Percentiles rank a stretch among this genome's conserved stretches.
Conservation (phyloP, 2,888 invertebrate species). For the Hypomecis punctinalis region DNA sequence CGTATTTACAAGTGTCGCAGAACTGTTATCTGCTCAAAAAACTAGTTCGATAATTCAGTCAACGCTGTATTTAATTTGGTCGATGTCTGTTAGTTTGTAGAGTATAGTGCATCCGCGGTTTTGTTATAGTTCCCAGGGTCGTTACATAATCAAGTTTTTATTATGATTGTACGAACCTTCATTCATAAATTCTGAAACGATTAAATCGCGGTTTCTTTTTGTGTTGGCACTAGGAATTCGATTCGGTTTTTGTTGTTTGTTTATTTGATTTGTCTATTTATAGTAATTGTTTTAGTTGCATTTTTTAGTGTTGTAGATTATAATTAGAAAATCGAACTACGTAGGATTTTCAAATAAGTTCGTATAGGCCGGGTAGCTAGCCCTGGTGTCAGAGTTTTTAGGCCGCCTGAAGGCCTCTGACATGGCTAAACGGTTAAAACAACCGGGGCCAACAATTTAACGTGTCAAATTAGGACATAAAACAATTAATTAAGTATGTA, state of each 20-base stretch:
- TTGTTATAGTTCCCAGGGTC: slow-evolving; percentile 35
- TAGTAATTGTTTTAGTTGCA: neutral
- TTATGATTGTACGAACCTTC: slow-evolving; percentile 7
- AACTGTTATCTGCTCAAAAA: neutral
- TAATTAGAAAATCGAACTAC: too few species aligned
- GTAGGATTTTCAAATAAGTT: too few species aligned
- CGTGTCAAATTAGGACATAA: too few species aligned
- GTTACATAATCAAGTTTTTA: slow-evolving; percentile 20
- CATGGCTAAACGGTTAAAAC: too few species aligned
- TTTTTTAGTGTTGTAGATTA: too few species aligned
- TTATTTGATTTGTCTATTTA: neutral
- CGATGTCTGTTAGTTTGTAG: neutral
- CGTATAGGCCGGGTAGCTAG: too few species aligned
- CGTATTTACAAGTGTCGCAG: neutral
- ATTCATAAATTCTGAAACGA: slow-evolving; percentile 14
- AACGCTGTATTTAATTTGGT: neutral
- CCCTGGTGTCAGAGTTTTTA: too few species aligned
- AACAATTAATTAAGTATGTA: too few species aligned
- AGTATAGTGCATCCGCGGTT: slow-evolving; percentile 21
- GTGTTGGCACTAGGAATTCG: neutral
- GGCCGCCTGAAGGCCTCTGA: too few species aligned
- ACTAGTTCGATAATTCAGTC: neutral
- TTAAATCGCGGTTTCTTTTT: slow-evolving; percentile 8
- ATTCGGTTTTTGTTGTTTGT: neutral
- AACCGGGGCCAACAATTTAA: too few species aligned